Evolutionary conservation across 2,113 vertebrate genomes (phyloP).

Genomic region (Piaya cayana): DNA sequence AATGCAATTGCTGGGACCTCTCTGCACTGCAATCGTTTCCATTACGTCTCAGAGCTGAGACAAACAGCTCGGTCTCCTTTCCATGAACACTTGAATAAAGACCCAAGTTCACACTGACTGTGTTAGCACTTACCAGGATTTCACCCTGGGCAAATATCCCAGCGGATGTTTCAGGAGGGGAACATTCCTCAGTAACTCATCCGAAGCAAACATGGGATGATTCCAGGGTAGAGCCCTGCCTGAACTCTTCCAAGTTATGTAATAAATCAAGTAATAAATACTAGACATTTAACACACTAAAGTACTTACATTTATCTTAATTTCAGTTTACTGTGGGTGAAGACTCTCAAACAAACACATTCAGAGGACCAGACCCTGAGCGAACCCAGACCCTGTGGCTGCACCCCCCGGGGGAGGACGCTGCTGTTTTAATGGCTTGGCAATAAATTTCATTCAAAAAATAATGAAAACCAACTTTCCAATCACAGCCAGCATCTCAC

Average conservation of each 20-base stretch:
- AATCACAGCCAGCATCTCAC: background rate
- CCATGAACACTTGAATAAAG: background rate
- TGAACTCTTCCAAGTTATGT: background rate
- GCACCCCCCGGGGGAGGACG: background rate
- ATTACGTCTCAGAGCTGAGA: background rate
- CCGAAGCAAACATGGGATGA: background rate
- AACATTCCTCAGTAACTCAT: background rate
- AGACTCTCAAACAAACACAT: background rate
- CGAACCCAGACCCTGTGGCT: background rate
- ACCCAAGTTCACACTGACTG: background rate
- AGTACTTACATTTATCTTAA: background rate
- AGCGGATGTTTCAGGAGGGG: background rate
- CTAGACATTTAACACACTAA: background rate
- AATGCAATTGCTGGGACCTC: background rate
- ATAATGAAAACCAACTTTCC: background rate
- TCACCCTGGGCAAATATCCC: background rate
- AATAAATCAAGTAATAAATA: background rate
- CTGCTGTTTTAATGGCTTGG: background rate
- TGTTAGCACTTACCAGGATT: background rate
- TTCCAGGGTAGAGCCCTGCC: background rate
- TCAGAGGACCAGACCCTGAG: background rate
- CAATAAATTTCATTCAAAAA: background rate
- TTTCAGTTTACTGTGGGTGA: background rate
- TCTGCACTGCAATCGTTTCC: background rate
- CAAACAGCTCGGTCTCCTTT: background rate